Evolutionary conservation across 2,888 invertebrate species (phyloP).

Genomic region (Conops quadrifasciatus): DNA sequence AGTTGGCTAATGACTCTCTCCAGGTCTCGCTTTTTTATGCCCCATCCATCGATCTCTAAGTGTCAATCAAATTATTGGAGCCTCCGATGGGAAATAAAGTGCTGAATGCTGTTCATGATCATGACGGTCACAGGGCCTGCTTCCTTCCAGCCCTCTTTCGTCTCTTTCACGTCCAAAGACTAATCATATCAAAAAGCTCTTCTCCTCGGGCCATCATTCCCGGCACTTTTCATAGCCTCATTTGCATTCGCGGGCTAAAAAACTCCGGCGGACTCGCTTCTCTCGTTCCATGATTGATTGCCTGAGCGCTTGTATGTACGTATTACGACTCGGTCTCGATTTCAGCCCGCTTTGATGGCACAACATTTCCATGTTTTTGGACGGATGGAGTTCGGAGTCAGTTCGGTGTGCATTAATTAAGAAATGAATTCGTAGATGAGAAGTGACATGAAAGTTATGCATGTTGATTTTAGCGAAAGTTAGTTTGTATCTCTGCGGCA

Average conservation of each 20-base stretch:
- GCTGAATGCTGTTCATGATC: slow-evolving; percentile 12
- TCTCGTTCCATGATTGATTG: slow-evolving; percentile 22
- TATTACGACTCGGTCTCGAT: slow-evolving; percentile 3
- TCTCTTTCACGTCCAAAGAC: background rate
- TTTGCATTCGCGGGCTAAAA: slow-evolving; percentile 16
- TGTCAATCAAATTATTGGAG: slow-evolving; percentile 15
- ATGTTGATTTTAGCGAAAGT: slow-evolving; percentile 26
- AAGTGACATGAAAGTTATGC: background rate
- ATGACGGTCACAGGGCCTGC: background rate
- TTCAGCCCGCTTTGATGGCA: background rate
- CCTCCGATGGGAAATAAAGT: background rate
- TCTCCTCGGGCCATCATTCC: slow-evolving; percentile 10
- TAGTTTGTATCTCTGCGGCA: background rate
- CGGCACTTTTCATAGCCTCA: slow-evolving; percentile 7
- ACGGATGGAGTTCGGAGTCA: background rate
- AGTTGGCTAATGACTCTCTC: no score
- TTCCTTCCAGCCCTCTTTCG: background rate
- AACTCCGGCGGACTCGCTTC: background rate
- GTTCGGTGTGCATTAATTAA: slow-evolving; percentile 27
- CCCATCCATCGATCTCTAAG: background rate
- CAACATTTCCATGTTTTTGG: background rate
- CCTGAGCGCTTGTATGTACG: background rate
- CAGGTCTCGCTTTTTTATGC: no score
- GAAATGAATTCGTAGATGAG: slow-evolving; percentile 19
- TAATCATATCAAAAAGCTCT: slow-evolving; percentile 15